Evolutionary conservation across 92 coral and sea anemone species (phyloP).

Genomic region (Porites evermanni): DNA sequence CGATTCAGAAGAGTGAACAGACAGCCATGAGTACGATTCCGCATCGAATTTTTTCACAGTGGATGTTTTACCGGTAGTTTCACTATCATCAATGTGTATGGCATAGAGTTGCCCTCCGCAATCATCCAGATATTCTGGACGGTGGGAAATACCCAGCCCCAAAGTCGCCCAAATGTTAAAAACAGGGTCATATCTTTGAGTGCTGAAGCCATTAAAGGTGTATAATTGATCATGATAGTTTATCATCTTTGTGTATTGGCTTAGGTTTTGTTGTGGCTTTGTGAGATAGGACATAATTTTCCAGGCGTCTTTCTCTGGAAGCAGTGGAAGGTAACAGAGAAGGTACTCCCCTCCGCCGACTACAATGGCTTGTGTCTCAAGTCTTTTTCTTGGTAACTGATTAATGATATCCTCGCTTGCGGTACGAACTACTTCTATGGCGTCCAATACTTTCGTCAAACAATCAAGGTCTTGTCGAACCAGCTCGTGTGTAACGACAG

Average conservation of each 20-base stretch:
- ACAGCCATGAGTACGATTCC: neutral
- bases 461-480: neutral
- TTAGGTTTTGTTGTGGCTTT: too few relatives aligned
- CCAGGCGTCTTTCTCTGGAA: conserved; percentile 3
- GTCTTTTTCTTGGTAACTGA: conserved; percentile 2
- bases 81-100: neutral
- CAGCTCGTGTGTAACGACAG: conserved; percentile 16
- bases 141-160: neutral
- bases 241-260: neutral
- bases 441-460: neutral
- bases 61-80: neutral
- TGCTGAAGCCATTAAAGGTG: neutral
- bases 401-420: neutral
- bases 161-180: neutral
- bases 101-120: conserved; percentile 3
- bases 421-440: neutral
- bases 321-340: neutral
- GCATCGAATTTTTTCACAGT: neutral
- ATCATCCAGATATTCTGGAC: neutral
- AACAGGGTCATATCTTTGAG: conserved; percentile 28
- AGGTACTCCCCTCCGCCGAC: neutral
- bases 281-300: neutral
- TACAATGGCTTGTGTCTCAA: conserved; percentile 11
- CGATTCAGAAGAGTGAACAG: neutral
- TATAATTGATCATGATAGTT: neutral